Base-by-base conservation (phyloP, 1,140 invertebrate species). In the Macrocentrus cingulum region DNA sequence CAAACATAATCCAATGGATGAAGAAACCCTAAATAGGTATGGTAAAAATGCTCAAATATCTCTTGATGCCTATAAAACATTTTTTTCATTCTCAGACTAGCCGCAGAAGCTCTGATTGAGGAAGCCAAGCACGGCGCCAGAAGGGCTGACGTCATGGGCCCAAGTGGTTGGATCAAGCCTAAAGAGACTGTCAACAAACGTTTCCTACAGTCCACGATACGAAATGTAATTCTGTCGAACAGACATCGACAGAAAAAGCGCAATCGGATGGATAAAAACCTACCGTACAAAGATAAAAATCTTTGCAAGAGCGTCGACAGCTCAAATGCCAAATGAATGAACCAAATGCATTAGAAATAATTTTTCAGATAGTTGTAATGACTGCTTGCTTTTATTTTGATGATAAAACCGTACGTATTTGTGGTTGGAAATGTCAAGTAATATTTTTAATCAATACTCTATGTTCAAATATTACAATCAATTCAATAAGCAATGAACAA, bases 151-250 rank as follows among this genome's bases (percentile, higher is more conserved):
- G 76, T 84, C 46, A 81, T 84, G 60, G 84, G 84, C 13, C 84
- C 84, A 5, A 84, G 82, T 56, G 84, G 84, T 34, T 85, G 84
- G 84, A 69, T 85, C 16, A 85, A 84, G 71, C 81, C 81, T 6
- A 79, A 81, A 59, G 82, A 80, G 59, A 83, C 81, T 63, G 72
- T 84, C 8, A 85, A 85, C 63, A 85, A 85, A 77, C 76, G 80
- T 58, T 85, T 86, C 64, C 74, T 86, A 16, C 72, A 76, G 54
- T 77, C 77, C 1, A 80, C 77, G 3, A 53, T 80, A 18, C 59
- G 72, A 37, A 80, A 76, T 63, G 74, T 62, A 8, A 67, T 80
- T 25, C 34, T 72, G 39, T 72, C 76, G 4, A 80, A 80, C 44
- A 77, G 65, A 32, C 62, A 71, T 25, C 65, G 62, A 39, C 49